Conservation (phyloP, 2,113 vertebrate genomes). For the Mus spicilegus region DNA sequence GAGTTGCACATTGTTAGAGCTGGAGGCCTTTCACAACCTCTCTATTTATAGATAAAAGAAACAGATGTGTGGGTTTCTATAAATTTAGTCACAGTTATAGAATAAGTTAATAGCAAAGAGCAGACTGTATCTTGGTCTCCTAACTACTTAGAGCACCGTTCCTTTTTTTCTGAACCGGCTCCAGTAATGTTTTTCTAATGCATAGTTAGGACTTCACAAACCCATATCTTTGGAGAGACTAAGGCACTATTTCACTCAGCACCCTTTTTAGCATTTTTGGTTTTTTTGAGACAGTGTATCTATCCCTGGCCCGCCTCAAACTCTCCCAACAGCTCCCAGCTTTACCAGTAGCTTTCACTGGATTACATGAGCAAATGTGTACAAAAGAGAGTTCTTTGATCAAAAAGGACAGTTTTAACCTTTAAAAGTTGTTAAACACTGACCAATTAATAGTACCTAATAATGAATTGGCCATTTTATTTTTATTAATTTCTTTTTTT, state of each 20-base stretch:
- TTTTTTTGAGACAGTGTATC: neutral
- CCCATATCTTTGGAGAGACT: constrained; percentile 45
- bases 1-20: constrained; percentile 16
- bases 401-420: neutral
- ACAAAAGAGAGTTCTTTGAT: constrained; percentile 36
- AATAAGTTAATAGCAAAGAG: neutral
- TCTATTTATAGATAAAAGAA: constrained; percentile 53
- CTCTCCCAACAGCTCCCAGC: neutral
- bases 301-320: neutral
- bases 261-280: neutral
- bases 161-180: neutral
- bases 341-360: neutral
- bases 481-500: neutral
- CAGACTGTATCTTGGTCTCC: neutral
- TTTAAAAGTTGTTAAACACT: constrained; percentile 13
- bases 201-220: constrained; percentile 18
- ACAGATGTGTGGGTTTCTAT: constrained; percentile 13
- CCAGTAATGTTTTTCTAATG: constrained; percentile 43
- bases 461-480: neutral
- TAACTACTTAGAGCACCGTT: constrained; percentile 12
- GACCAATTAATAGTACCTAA: constrained; percentile 36
- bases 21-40: constrained; percentile 30
- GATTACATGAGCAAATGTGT: constrained; percentile 54
- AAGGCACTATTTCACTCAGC: neutral
- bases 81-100: neutral